These are phyloP conservation scores for Aphelocoma coerulescens DNA, from an alignment of 2,113 vertebrate species.

Conservation along the genomic window DNA sequence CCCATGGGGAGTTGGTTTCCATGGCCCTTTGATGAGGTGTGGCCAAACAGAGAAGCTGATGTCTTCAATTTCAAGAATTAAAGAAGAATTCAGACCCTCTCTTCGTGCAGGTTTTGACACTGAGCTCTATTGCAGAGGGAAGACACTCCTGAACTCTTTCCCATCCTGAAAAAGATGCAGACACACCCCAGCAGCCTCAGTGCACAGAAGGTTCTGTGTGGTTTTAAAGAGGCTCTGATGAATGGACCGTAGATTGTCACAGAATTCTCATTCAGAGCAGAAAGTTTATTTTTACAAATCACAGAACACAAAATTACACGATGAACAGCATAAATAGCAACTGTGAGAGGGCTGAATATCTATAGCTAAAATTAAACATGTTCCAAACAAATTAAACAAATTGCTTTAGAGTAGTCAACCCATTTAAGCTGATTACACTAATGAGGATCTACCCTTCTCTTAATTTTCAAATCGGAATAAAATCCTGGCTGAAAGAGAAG, in stretches of 20 bases:
- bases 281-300: conserved; percentile 38
- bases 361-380: conserved; percentile 43
- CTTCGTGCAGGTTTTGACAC: background rate
- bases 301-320: background rate
- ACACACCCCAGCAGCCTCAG: background rate
- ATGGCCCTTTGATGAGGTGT: background rate
- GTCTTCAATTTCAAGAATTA: background rate
- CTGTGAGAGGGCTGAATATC: background rate
- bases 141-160: background rate
- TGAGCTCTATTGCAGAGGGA: background rate
- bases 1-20: background rate
- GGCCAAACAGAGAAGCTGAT: background rate
- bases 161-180: background rate
- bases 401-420: conserved; percentile 51
- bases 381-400: conserved; percentile 60
- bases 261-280: background rate
- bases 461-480: conserved; percentile 8
- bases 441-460: conserved; percentile 42
- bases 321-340: conserved; percentile 34
- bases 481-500: conserved; percentile 20
- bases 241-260: background rate
- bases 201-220: background rate
- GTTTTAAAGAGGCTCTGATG: background rate
- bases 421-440: conserved; percentile 60
- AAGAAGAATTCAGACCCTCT: background rate